These are phyloP conservation scores for Belgica antarctica DNA, from an alignment of 2,888 invertebrate species.

Conservation along the genomic window DNA sequence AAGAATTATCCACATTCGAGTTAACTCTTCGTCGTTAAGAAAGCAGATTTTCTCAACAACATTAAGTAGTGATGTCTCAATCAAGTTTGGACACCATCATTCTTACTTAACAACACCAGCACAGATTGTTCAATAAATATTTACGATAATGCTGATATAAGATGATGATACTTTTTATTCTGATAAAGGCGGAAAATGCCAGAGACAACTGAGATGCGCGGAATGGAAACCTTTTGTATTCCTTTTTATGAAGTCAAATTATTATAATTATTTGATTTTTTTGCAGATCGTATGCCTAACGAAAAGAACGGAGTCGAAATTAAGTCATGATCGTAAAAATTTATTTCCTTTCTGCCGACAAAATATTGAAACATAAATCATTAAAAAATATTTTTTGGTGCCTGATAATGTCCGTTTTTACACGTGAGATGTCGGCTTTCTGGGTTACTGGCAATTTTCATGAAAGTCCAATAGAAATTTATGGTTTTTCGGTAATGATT, in stretches of 20 bases:
- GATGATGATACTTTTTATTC: slow-evolving; percentile 31
- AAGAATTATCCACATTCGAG: too few species aligned
- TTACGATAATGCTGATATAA: slow-evolving; percentile 36
- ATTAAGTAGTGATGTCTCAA: too few species aligned
- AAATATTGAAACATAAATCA: background rate
- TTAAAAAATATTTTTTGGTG: slow-evolving; percentile 11
- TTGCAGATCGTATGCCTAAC: background rate
- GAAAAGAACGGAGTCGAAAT: background rate
- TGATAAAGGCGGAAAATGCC: background rate
- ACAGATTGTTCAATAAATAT: slow-evolving; percentile 30
- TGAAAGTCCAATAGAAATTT: slow-evolving; percentile 17
- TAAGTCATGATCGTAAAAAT: slow-evolving; percentile 38
- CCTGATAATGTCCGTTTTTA: background rate
- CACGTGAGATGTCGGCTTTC: too few species aligned
- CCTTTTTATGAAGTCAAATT: slow-evolving; percentile 35
- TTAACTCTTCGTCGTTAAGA: background rate
- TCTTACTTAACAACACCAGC: slow-evolving; percentile 1
- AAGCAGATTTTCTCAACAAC: background rate
- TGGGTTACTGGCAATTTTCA: background rate
- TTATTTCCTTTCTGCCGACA: slow-evolving; percentile 12
- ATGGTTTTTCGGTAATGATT: background rate
- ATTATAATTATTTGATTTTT: slow-evolving; percentile 38
- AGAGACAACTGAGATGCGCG: background rate
- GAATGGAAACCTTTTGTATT: background rate
- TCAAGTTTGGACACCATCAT: background rate